phyloP scores from a whole-genome alignment of 1,140 invertebrate genomes.

The Thereuonema tuberculata region DNA sequence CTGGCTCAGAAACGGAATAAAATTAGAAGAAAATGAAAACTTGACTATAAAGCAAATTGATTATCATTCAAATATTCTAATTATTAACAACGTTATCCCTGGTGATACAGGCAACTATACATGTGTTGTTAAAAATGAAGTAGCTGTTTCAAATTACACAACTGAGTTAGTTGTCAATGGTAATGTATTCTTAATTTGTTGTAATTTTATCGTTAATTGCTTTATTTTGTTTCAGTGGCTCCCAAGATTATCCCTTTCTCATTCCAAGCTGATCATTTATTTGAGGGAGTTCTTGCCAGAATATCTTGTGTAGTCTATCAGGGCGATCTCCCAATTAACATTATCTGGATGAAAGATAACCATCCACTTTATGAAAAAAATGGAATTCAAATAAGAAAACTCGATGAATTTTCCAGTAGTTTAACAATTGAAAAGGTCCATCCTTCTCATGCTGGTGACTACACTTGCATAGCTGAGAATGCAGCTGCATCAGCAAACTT shows the following conservation, averaged over 20 bases:
- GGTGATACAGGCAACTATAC: conserved; percentile 57
- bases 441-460: conserved; percentile 31
- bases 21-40: conserved; percentile 31
- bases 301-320: conserved; percentile 87
- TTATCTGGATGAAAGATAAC: conserved; percentile 58
- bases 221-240: conserved; percentile 44
- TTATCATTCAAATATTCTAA: conserved; percentile 72
- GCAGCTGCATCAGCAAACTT: conserved; percentile 39
- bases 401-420: conserved; percentile 75
- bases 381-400: conserved; percentile 43
- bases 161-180: conserved; percentile 31
- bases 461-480: conserved; percentile 35
- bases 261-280: conserved; percentile 45
- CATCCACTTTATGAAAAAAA: conserved; percentile 32
- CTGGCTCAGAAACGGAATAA: conserved; percentile 54
- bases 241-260: conserved; percentile 34
- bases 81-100: conserved; percentile 52
- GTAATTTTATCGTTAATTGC: no score
- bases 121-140: conserved; percentile 52
- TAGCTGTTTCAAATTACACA: conserved; percentile 27
- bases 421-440: conserved; percentile 52
- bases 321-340: conserved; percentile 81
- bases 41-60: conserved; percentile 51
- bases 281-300: conserved; percentile 33
- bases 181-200: no score